Evolutionary conservation across 2,797 vertebrate genomes (phyloP).

Genomic region (Cercopithecus hamlyni): DNA sequence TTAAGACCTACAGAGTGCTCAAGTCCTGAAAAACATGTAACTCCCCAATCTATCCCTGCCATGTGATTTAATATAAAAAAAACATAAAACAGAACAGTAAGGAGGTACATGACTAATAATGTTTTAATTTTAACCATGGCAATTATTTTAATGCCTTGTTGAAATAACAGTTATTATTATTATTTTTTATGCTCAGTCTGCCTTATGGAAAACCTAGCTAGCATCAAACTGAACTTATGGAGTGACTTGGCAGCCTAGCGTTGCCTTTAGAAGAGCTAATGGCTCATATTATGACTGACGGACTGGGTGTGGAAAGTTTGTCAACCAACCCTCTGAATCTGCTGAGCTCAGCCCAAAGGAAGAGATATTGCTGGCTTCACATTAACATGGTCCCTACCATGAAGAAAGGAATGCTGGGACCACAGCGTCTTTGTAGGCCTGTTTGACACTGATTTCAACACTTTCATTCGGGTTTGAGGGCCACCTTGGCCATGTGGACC

Average conservation of each 20-base stretch:
- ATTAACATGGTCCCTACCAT: not conserved
- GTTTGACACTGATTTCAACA: not conserved
- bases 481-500: not conserved
- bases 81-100: not conserved
- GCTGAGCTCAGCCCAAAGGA: not conserved
- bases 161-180: not conserved
- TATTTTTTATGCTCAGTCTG: not conserved
- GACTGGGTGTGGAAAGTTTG: not conserved
- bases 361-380: not conserved
- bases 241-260: not conserved
- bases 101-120: not conserved
- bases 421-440: not conserved
- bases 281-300: not conserved
- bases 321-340: not conserved
- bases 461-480: not conserved
- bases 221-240: not conserved
- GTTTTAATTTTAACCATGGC: not conserved
- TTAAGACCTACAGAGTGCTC: not conserved
- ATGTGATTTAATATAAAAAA: slow-evolving; percentile 31
- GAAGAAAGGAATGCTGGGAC: not conserved
- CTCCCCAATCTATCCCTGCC: not conserved
- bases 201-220: not conserved
- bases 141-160: not conserved
- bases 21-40: not conserved
- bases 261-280: not conserved